Percentiles rank a stretch among this genome's conserved stretches.
These are phyloP conservation scores for Musca domestica DNA, from an alignment of 1,140 invertebrate genomes.

Conservation along the genomic window DNA sequence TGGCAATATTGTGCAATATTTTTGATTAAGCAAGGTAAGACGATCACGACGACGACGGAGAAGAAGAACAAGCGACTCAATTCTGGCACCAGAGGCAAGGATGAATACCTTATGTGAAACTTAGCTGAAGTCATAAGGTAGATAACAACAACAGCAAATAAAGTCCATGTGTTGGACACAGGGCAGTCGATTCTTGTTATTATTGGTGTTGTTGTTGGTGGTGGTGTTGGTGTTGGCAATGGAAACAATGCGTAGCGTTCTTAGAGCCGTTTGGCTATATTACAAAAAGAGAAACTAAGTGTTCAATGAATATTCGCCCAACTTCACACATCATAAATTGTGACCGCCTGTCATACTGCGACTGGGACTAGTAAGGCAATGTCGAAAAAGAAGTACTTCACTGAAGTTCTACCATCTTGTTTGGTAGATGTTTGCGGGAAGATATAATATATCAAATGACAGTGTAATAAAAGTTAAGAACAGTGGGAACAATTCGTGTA, in stretches of 20 bases:
- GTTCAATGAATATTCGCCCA: conserved; percentile 22
- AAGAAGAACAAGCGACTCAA: too few species aligned
- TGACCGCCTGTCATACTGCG: conserved; percentile 24
- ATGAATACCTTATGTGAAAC: not conserved
- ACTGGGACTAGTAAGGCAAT: not conserved
- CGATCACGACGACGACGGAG: too few species aligned
- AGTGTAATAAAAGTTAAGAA: too few species aligned
- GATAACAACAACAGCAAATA: not conserved
- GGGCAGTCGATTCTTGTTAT: not conserved
- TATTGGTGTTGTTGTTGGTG: not conserved
- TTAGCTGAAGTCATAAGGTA: not conserved
- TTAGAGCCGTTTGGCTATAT: not conserved
- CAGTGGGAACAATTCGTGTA: too few species aligned
- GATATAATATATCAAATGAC: too few species aligned
- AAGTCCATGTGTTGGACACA: not conserved
- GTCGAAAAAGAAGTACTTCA: too few species aligned
- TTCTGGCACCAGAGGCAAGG: not conserved
- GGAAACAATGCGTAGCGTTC: not conserved
- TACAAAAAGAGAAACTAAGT: not conserved
- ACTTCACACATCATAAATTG: conserved; percentile 26
- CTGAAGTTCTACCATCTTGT: too few species aligned
- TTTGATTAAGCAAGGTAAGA: conserved; percentile 10
- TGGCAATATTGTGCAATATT: conserved; percentile 3
- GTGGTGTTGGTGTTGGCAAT: conserved; percentile 1
- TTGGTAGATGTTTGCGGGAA: too few species aligned